Percentiles rank a stretch among this genome's conserved stretches.
Conservation (phyloP, 2,797 vertebrate genomes). For the Pseudocheirus occidentalis region DNA sequence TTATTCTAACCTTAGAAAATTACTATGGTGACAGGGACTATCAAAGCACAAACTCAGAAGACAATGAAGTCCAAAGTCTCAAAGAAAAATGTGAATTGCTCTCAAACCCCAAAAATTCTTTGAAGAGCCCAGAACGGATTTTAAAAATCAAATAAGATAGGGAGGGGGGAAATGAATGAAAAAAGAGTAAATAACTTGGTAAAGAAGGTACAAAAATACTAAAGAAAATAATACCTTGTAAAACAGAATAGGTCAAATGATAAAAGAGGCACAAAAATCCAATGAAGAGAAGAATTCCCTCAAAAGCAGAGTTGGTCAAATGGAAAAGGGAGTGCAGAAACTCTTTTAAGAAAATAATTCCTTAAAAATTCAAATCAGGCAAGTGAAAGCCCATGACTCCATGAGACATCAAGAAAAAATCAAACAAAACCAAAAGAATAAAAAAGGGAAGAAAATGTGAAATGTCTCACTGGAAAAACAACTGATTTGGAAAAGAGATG, state of each 20-base stretch:
- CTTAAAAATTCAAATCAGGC: background rate
- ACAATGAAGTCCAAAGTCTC: background rate
- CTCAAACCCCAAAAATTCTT: background rate
- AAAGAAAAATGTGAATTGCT: background rate
- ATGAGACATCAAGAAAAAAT: background rate
- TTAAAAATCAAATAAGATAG: background rate
- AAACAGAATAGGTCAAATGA: background rate
- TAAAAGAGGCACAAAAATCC: background rate
- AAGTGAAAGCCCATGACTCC: background rate
- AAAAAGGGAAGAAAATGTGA: background rate
- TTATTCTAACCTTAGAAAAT: background rate
- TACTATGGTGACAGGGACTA: background rate
- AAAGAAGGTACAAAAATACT: background rate
- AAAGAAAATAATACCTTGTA: too few species aligned
- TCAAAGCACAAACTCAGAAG: background rate
- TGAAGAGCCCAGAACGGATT: background rate
- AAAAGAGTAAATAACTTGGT: background rate
- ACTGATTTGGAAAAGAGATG: background rate
- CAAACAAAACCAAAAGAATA: too few species aligned
- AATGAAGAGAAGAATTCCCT: too few species aligned
- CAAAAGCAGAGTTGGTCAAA: background rate
- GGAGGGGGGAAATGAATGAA: background rate
- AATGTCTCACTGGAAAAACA: background rate
- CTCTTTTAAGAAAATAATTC: background rate
- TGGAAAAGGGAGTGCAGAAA: background rate